A percentile compares a stretch with the other conserved stretches of the same genome.
Evolutionary conservation across 2,113 vertebrate genomes (phyloP).

Genomic region (Brachionichthys hirsutus): DNA sequence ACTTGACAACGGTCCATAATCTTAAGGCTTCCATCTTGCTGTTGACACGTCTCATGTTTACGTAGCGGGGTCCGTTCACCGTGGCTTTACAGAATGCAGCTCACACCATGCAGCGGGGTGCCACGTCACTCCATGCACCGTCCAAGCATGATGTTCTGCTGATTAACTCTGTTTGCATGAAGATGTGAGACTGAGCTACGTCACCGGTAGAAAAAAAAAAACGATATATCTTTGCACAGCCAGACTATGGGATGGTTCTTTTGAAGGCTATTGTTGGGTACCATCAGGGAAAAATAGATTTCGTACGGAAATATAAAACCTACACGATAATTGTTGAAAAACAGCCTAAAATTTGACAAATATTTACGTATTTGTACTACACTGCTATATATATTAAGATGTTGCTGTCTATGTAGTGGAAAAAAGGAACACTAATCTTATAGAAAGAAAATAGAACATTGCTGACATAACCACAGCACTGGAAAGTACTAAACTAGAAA

Average conservation of each 20-base stretch:
- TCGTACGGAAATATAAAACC: no score
- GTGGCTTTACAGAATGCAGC: conserved; percentile 21
- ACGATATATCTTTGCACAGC: conserved; percentile 10
- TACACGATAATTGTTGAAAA: neutral
- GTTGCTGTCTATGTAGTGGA: neutral
- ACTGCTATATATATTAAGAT: neutral
- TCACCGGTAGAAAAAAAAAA: conserved; percentile 8
- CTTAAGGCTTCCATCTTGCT: neutral
- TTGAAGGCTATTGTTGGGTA: no score
- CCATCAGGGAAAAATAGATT: no score
- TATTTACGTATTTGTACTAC: no score
- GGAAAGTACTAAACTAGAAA: neutral
- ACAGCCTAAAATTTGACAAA: no score
- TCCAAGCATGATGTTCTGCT: conserved; percentile 15
- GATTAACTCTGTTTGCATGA: conserved; percentile 8
- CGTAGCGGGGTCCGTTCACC: conserved; percentile 2
- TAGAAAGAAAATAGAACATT: neutral
- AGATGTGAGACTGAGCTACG: neutral
- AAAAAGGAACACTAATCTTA: neutral
- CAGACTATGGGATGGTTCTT: conserved; percentile 10
- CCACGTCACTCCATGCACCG: conserved; percentile 57
- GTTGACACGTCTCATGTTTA: neutral
- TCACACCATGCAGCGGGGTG: conserved; percentile 65
- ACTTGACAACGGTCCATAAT: neutral
- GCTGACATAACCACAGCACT: conserved; percentile 7